Evolutionary conservation across 2,888 invertebrate species (phyloP).

Genomic region (Cataglyphis cursor): DNA sequence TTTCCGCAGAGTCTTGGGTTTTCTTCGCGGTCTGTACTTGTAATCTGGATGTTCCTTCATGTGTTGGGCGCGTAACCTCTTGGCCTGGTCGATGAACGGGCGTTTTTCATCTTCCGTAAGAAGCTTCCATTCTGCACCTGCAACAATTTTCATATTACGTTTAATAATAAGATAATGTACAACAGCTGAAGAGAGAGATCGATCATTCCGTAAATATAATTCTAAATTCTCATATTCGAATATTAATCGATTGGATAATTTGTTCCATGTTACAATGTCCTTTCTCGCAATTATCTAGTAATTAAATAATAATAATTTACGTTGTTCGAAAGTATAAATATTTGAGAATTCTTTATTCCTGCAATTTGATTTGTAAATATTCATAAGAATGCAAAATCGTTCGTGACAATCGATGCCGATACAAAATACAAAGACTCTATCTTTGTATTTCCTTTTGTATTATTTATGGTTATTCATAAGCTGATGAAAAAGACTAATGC

Average conservation of each 20-base stretch:
- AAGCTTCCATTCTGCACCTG: conserved; percentile 98
- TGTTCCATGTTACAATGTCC: background rate
- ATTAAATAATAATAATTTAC: background rate
- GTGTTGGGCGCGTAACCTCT: conserved; percentile 96
- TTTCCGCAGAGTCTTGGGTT: conserved; percentile 95
- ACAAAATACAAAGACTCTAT: background rate
- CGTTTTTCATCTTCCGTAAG: conserved; percentile 97
- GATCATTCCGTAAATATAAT: background rate
- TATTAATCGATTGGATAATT: conserved; percentile 21
- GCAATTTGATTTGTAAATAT: conserved; percentile 15
- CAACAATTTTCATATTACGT: conserved; percentile 64
- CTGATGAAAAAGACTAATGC: background rate
- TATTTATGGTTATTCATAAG: background rate
- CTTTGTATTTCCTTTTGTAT: background rate
- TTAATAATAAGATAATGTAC: background rate
- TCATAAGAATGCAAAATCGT: background rate
- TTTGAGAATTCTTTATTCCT: background rate
- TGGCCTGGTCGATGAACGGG: conserved; percentile 99
- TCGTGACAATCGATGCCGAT: background rate
- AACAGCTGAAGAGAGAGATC: background rate
- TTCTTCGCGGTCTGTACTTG: conserved; percentile 96
- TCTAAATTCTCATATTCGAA: background rate
- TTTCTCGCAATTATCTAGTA: conserved; percentile 1
- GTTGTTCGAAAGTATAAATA: background rate
- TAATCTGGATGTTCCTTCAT: conserved; percentile 98